These are phyloP conservation scores for Dolomedes plantarius DNA, from an alignment of 2,888 invertebrate species.

Conservation along the genomic window DNA sequence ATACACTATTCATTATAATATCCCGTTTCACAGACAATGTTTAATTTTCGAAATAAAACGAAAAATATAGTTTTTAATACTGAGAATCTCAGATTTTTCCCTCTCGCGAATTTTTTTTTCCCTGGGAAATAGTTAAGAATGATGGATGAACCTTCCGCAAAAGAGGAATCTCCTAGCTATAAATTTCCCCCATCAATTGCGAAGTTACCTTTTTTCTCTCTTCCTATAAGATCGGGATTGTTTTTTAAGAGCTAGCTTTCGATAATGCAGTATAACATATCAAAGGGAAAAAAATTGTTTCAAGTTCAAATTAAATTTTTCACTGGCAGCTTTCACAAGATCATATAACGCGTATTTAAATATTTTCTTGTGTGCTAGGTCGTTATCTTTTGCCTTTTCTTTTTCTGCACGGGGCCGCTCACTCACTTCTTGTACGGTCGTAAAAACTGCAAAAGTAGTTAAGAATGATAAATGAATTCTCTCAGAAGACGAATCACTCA, in stretches of 20 bases:
- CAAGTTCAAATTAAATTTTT: background rate
- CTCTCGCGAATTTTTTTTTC: background rate
- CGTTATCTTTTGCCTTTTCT: background rate
- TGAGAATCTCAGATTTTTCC: background rate
- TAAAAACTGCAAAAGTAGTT: background rate
- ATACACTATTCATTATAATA: no score
- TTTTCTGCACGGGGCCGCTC: background rate
- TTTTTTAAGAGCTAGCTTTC: background rate
- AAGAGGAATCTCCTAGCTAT: background rate
- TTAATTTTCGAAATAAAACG: no score
- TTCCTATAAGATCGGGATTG: background rate
- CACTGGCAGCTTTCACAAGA: background rate
- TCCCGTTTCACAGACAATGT: no score
- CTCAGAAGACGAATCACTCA: background rate
- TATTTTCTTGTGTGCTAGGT: background rate
- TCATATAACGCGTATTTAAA: constrained; percentile 12
- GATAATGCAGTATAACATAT: constrained; percentile 3
- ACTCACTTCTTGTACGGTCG: background rate
- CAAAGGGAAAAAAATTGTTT: background rate
- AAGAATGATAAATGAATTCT: constrained; percentile 19
- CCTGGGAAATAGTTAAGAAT: constrained; percentile 3
- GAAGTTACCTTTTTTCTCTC: background rate
- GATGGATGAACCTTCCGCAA: constrained; percentile 1
- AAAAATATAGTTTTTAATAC: background rate
- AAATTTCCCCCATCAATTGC: constrained; percentile 10